Percentiles rank a stretch among this genome's conserved stretches.
These are phyloP conservation scores for Myiotriccus ornatus DNA, from an alignment of 2,797 vertebrate genomes.

Conservation along the genomic window DNA sequence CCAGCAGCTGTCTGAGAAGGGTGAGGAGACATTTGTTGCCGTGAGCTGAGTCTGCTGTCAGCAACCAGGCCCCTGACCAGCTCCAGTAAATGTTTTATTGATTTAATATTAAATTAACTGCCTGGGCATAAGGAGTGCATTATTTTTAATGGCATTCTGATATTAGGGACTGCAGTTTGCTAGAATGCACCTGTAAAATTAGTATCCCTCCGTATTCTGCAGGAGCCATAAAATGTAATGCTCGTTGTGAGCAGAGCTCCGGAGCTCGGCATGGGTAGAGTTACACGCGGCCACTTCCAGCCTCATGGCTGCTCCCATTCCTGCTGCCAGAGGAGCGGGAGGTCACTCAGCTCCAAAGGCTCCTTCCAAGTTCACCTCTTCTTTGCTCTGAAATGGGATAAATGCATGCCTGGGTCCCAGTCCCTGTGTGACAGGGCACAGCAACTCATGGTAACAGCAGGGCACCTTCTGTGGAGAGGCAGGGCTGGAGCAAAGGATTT, in stretches of 20 bases:
- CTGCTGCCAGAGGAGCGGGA: conserved; percentile 8
- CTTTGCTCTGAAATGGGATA: not conserved
- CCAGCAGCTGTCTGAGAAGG: conserved; percentile 69
- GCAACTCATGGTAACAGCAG: not conserved
- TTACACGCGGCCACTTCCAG: not conserved
- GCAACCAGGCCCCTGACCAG: conserved; percentile 65
- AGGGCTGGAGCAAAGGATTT: not conserved
- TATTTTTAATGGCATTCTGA: conserved; percentile 70
- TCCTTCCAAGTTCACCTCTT: not conserved
- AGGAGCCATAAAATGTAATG: conserved; percentile 64
- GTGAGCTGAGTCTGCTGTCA: conserved; percentile 74
- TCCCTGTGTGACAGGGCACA: too few relatives aligned
- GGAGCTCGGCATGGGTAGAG: conserved; percentile 47
- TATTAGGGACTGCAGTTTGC: conserved; percentile 68
- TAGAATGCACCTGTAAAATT: conserved; percentile 78
- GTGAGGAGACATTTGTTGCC: conserved; percentile 65
- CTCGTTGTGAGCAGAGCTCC: conserved; percentile 40
- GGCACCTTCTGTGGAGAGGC: not conserved
- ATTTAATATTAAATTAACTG: conserved; percentile 78
- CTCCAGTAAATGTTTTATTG: conserved; percentile 75
- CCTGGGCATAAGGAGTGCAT: conserved; percentile 69
- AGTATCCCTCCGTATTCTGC: conserved; percentile 69
- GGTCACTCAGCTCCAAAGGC: conserved; percentile 45
- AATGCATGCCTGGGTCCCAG: not conserved
- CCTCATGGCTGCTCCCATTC: not conserved